phyloP scores from a whole-genome alignment of 2,888 invertebrate genomes.

The Punctoribates punctum region DNA sequence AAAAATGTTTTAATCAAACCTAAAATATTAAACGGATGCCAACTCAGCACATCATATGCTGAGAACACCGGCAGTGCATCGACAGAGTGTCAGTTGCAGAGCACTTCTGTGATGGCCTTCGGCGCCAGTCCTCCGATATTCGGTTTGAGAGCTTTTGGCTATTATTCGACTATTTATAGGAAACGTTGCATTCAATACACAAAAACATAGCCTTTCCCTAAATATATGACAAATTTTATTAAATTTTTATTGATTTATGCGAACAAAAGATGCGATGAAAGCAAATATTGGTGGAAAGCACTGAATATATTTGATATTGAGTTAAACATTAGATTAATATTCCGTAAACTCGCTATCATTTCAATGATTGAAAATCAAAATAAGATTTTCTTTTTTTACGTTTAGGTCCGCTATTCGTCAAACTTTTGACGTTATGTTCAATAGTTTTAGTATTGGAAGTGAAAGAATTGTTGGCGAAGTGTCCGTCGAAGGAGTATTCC shows the following conservation, averaged over 20 bases:
- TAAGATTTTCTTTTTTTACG: background rate
- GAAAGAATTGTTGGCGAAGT: background rate
- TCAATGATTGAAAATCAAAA: background rate
- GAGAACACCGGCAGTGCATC: background rate
- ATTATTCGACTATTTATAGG: background rate
- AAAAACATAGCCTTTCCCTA: background rate
- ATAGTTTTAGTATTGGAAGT: background rate
- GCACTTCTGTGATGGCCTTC: background rate
- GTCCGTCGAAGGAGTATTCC: conserved; percentile 40
- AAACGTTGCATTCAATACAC: background rate
- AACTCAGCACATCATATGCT: too few species aligned
- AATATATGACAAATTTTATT: conserved; percentile 14
- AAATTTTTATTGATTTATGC: conserved; percentile 14
- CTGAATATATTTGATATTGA: too few species aligned
- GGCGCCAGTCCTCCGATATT: background rate
- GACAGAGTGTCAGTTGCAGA: background rate
- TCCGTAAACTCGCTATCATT: too few species aligned
- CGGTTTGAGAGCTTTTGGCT: background rate
- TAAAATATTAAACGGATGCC: background rate
- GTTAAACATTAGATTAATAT: too few species aligned
- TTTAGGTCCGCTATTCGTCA: conserved; percentile 7
- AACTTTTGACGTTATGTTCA: background rate
- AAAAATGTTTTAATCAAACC: background rate
- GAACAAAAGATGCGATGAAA: background rate
- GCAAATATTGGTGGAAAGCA: background rate